Conservation (phyloP, 2,797 vertebrate genomes). For the Aulostomus chinensis region DNA sequence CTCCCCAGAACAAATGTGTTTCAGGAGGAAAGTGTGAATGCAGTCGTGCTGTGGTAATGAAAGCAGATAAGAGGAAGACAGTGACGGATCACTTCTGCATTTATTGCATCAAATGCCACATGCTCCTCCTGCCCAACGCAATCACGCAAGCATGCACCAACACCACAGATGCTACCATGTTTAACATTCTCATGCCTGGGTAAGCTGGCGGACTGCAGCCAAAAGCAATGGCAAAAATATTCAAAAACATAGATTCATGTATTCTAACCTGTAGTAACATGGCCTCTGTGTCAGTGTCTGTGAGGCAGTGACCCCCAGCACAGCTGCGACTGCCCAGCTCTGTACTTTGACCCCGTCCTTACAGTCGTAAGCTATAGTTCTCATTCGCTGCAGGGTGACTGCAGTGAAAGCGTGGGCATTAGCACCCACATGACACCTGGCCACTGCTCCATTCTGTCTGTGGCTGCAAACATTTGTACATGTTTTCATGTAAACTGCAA, state of each 20-base stretch:
- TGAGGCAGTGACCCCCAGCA: neutral
- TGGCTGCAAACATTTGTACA: too few species aligned
- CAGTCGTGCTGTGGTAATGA: constrained; percentile 23
- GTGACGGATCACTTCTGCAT: constrained; percentile 46
- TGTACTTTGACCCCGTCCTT: constrained; percentile 51
- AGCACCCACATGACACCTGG: constrained; percentile 17
- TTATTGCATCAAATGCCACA: constrained; percentile 32
- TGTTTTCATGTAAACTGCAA: too few species aligned
- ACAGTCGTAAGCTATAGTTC: constrained; percentile 5
- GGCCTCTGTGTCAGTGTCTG: constrained; percentile 10
- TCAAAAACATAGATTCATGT: constrained; percentile 12
- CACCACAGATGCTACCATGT: constrained; percentile 38
- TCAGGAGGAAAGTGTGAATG: constrained; percentile 9
- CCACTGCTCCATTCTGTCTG: neutral
- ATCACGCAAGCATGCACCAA: constrained; percentile 33
- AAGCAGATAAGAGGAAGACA: constrained; percentile 52
- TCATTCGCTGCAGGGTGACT: constrained; percentile 17
- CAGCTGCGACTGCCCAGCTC: constrained; percentile 6
- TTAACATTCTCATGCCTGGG: constrained; percentile 2
- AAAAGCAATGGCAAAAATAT: constrained; percentile 4
- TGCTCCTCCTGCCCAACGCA: constrained; percentile 24
- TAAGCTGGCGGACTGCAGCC: constrained; percentile 4
- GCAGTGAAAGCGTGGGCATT: constrained; percentile 14
- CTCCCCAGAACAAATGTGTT: constrained; percentile 1
- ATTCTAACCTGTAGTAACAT: constrained; percentile 8